Conservation (phyloP, 2,888 invertebrate genomes). For the Tipula lateralis region DNA sequence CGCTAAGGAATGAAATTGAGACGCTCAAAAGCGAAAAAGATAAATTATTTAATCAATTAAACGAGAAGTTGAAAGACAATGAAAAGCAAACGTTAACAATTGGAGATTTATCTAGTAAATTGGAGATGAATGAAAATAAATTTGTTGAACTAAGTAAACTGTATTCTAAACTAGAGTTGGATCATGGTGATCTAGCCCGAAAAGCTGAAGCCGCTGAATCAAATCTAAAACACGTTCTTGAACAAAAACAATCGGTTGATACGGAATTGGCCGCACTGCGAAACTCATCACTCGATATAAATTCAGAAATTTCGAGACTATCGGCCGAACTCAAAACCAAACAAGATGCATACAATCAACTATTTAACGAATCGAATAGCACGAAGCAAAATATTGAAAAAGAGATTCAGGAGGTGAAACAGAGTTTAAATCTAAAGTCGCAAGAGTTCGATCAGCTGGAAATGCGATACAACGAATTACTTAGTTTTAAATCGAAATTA, state of each 20-base stretch:
- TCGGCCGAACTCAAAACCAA: conserved; percentile 55
- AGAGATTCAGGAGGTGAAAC: conserved; percentile 47
- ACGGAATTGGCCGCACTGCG: conserved; percentile 56
- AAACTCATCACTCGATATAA: conserved; percentile 57
- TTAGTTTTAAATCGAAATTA: conserved; percentile 52
- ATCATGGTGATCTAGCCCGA: conserved; percentile 56
- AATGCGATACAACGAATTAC: conserved; percentile 52
- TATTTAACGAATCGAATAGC: conserved; percentile 51
- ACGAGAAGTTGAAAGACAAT: conserved; percentile 49
- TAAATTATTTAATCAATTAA: conserved; percentile 46
- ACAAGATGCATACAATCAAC: conserved; percentile 54
- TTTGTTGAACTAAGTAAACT: conserved; percentile 43
- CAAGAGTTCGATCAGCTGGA: conserved; percentile 52
- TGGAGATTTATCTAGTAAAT: conserved; percentile 37
- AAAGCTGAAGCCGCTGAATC: conserved; percentile 54
- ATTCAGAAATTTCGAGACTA: conserved; percentile 55
- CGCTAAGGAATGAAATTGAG: conserved; percentile 41
- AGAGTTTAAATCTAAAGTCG: conserved; percentile 48
- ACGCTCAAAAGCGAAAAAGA: conserved; percentile 45
- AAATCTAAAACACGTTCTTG: conserved; percentile 55
- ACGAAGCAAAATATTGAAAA: conserved; percentile 49
- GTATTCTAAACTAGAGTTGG: conserved; percentile 51
- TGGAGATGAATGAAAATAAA: conserved; percentile 35
- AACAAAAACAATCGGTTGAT: conserved; percentile 57
- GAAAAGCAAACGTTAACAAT: conserved; percentile 46